Evolutionary conservation across 2,113 vertebrate species (phyloP).

Genomic region (Suncus etruscus): DNA sequence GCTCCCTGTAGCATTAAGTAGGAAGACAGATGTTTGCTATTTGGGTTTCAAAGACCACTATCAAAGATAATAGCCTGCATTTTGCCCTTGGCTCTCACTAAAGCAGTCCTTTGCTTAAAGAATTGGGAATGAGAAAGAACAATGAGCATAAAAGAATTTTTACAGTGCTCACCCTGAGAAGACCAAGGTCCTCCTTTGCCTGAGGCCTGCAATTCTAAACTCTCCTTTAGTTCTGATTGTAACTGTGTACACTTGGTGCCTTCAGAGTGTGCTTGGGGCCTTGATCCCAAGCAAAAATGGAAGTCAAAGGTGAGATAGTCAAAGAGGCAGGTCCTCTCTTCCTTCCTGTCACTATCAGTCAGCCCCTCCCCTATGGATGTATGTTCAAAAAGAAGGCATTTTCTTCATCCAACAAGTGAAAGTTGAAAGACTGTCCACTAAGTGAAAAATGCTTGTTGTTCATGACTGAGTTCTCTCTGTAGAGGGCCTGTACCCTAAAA

Average conservation of each 20-base stretch:
- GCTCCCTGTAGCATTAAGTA: not conserved
- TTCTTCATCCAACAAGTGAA: conserved; percentile 55
- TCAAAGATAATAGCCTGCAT: conserved; percentile 26
- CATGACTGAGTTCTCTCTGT: conserved; percentile 75
- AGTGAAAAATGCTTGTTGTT: conserved; percentile 78
- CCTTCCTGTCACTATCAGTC: conserved; percentile 59
- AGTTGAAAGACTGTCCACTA: conserved; percentile 82
- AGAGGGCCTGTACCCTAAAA: conserved; percentile 84
- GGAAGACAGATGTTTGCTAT: conserved; percentile 61
- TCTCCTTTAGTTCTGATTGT: not conserved
- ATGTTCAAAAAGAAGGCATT: conserved; percentile 49
- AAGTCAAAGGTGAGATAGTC: conserved; percentile 45
- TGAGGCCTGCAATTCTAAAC: not conserved
- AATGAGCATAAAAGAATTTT: conserved; percentile 56
- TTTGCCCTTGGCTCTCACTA: conserved; percentile 18
- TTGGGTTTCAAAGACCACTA: conserved; percentile 41
- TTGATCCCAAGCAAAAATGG: conserved; percentile 56
- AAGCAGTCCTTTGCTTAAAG: not conserved
- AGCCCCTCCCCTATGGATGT: conserved; percentile 7
- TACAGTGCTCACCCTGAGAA: not conserved
- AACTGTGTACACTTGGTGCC: conserved; percentile 43
- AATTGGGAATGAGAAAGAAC: not conserved
- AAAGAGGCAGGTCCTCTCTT: conserved; percentile 65
- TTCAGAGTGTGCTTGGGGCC: conserved; percentile 15
- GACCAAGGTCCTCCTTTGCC: not conserved